Base-by-base conservation (phyloP, 2,888 invertebrate species). In the Hedya salicella region DNA sequence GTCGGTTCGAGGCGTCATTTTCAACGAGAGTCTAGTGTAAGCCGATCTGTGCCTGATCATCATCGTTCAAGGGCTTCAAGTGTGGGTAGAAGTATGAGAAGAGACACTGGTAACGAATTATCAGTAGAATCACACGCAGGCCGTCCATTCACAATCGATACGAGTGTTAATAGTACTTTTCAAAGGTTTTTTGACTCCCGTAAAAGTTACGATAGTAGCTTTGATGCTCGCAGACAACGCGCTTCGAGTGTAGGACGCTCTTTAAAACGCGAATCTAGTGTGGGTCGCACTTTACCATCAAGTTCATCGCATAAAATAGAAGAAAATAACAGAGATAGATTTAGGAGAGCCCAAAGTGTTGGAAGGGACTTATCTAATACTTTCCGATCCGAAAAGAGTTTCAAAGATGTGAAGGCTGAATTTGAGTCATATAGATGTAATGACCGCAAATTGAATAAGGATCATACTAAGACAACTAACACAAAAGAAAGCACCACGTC, bases 171-270 rank as follows among this genome's bases (percentile, higher is more conserved):
- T 57, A 76, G 80, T 54, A 87, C 88, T 32, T 91, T 90, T 69
- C 88, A 89, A 78, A 77, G 79, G 61, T 77, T 77, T 32, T 56
- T 83, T 19, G 72, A 75, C 46, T 73, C 66, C 11, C 62, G 44
- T 17, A 63, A 49, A 17, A 68, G 16, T 48, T 61, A 36, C 61
- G 78, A 81, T 54, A 72, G 72, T 65, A 75, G 76, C 63, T 84
- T 85, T 69, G 81, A 88, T 77, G 69, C 70, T 52, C 81, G 87
- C 66, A 80, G 81, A 70, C 79, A 82, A 72, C 83, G 91, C 50
- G 89, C 91, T 16, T 68, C 86, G 2, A 92, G 91, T 75, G 89
- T 91, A 19, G 91, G 91, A 3, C 79, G 90, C 59, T 73, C 81
- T 32, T 71, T 85, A 63, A 68, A 64, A 16, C 75, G 68, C 3